phyloP scores from a whole-genome alignment of 92 coral and sea anemone species.

The Montipora capitata region DNA sequence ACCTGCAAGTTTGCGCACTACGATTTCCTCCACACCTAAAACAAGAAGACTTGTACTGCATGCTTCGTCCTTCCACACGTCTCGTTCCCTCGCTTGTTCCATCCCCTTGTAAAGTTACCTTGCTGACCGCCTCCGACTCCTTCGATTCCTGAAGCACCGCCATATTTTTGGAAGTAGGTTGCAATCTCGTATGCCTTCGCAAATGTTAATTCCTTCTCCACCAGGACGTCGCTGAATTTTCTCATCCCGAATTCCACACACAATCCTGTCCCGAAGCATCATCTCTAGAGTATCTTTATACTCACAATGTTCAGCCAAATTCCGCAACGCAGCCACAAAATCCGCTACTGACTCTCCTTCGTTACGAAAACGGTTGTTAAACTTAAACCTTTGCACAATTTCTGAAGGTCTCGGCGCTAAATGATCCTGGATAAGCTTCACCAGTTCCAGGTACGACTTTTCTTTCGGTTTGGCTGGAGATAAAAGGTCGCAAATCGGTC shows the following conservation, averaged over 20 bases:
- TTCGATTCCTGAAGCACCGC: constrained; percentile 16
- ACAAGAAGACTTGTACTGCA: constrained; percentile 4
- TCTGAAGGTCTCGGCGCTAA: constrained; percentile 59
- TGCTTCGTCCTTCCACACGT: background rate
- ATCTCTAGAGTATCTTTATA: constrained; percentile 34
- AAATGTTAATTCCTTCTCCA: constrained; percentile 37
- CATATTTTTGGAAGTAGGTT: constrained; percentile 17
- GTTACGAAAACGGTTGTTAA: constrained; percentile 50
- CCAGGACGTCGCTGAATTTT: constrained; percentile 35
- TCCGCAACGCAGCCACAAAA: constrained; percentile 52
- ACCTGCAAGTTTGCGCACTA: constrained; percentile 26
- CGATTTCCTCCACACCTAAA: constrained; percentile 65
- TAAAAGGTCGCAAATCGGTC: constrained; percentile 45
- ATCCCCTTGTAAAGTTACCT: constrained; percentile 11
- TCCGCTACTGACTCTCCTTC: constrained; percentile 53
- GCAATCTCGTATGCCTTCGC: constrained; percentile 42
- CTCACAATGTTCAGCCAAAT: constrained; percentile 51
- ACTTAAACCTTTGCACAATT: constrained; percentile 57
- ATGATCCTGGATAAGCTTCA: constrained; percentile 38
- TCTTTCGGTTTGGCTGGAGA: constrained; percentile 49
- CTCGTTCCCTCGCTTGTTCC: constrained; percentile 2
- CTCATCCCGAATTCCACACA: constrained; percentile 52
- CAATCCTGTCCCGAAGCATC: constrained; percentile 62
- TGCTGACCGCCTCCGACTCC: background rate
- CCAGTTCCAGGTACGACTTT: constrained; percentile 45